Percentiles rank a stretch among this genome's conserved stretches.
Conservation (phyloP, 2,888 invertebrate genomes). For the Melanostoma mellinum region DNA sequence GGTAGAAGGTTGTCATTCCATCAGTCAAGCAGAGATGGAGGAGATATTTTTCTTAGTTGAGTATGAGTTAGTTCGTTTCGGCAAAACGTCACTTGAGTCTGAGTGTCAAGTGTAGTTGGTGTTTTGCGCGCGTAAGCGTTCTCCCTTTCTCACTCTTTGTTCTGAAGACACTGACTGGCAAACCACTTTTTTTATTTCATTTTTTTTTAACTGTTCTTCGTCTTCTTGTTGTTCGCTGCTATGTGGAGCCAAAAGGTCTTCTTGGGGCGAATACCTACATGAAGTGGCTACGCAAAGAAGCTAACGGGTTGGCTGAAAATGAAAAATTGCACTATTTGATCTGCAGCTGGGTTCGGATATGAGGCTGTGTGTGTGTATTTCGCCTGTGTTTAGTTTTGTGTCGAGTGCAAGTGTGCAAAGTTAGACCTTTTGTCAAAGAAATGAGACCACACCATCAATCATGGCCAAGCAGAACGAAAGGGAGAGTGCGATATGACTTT, state of each 20-base stretch:
- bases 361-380: slow-evolving; percentile 33
- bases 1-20: slow-evolving; percentile 71
- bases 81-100: slow-evolving; percentile 67
- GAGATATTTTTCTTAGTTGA: slow-evolving; percentile 61
- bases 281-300: slow-evolving; percentile 66
- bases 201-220: slow-evolving; percentile 3
- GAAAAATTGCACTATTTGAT: slow-evolving; percentile 72
- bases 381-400: slow-evolving; percentile 49
- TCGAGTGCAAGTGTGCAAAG: slow-evolving; percentile 73
- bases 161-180: slow-evolving; percentile 2
- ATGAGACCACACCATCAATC: slow-evolving; percentile 75
- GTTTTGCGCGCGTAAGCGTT: slow-evolving; percentile 69
- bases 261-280: slow-evolving; percentile 53
- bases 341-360: slow-evolving; percentile 49
- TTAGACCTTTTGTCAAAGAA: slow-evolving; percentile 69
- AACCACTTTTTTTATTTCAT: slow-evolving; percentile 42
- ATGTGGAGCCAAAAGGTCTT: slow-evolving; percentile 67
- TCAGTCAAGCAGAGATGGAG: slow-evolving; percentile 70
- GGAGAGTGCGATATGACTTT: slow-evolving; percentile 75
- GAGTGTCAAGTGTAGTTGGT: slow-evolving; percentile 68
- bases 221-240: slow-evolving; percentile 25
- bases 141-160: slow-evolving; percentile 57
- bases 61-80: slow-evolving; percentile 68
- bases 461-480: slow-evolving; percentile 74
- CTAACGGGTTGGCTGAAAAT: slow-evolving; percentile 72